Percentiles rank a stretch among this genome's conserved stretches.
Conservation (phyloP, 2,797 vertebrate genomes). For the Leuciscus waleckii region DNA sequence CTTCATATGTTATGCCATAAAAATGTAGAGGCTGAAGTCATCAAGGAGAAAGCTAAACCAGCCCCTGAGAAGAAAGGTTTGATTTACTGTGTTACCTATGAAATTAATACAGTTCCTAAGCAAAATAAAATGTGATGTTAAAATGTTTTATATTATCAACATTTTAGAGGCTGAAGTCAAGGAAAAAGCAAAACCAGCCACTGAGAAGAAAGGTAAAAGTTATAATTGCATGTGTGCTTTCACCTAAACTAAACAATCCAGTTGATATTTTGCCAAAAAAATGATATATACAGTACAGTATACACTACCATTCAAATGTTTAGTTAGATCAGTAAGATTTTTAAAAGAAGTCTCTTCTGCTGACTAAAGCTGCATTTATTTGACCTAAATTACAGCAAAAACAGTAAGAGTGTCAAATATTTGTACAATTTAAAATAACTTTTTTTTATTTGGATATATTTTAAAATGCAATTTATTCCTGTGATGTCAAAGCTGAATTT, state of each 20-base stretch:
- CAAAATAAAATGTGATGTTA: no score
- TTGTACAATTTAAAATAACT: background rate
- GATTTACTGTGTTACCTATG: background rate
- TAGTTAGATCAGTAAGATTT: background rate
- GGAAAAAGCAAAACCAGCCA: conserved; percentile 33
- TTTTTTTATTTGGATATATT: background rate
- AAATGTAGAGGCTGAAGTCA: background rate
- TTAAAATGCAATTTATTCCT: background rate
- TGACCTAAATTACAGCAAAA: background rate
- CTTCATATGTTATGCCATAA: background rate
- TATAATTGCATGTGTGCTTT: background rate
- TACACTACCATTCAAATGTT: background rate
- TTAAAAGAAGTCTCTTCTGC: background rate
- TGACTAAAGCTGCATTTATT: background rate
- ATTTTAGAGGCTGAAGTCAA: conserved; percentile 29
- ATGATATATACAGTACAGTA: background rate
- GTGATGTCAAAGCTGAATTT: background rate
- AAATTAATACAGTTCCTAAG: background rate
- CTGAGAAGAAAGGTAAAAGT: conserved; percentile 36
- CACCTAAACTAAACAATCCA: background rate
- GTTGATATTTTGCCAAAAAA: background rate
- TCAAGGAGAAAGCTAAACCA: conserved; percentile 54
- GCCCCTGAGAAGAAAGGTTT: conserved; percentile 51
- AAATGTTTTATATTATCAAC: background rate
- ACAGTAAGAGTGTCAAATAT: background rate